Percentiles rank a stretch among this genome's conserved stretches.
These are phyloP conservation scores for Nicator chloris DNA, from an alignment of 2,113 vertebrate genomes.

Conservation along the genomic window DNA sequence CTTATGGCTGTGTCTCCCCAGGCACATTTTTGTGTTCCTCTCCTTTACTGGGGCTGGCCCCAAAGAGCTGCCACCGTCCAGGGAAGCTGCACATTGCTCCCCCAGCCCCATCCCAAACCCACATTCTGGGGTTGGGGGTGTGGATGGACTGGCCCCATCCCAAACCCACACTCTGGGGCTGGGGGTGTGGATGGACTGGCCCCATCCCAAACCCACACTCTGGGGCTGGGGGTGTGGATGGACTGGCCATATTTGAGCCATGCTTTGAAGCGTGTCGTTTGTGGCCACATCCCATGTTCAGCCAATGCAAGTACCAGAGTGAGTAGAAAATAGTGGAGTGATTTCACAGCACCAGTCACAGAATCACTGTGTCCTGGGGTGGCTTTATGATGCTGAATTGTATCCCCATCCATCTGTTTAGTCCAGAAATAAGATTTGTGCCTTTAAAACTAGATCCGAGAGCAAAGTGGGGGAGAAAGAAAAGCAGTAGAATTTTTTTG, in stretches of 20 bases:
- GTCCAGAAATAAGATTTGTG: background rate
- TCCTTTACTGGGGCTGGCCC: background rate
- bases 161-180: background rate
- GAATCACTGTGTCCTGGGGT: too few species aligned
- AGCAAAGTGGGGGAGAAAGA: background rate
- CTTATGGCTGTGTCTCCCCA: fast-evolving
- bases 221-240: background rate
- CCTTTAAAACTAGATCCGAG: background rate
- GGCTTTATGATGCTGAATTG: background rate
- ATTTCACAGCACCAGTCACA: background rate
- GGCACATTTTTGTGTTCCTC: background rate
- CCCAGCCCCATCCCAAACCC: background rate
- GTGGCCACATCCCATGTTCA: background rate
- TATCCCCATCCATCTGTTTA: background rate
- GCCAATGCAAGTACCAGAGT: background rate
- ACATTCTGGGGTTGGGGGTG: background rate
- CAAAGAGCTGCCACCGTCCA: background rate
- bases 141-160: background rate
- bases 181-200: background rate
- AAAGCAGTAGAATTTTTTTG: background rate
- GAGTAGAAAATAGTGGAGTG: background rate
- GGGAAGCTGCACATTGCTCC: background rate
- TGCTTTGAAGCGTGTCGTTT: background rate
- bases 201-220: background rate
- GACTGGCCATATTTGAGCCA: background rate